Evolutionary conservation across 1,140 invertebrate genomes (phyloP), one percentile per base, ranked within the genome.

Genomic region (Aphelinus atriplicis): DNA sequence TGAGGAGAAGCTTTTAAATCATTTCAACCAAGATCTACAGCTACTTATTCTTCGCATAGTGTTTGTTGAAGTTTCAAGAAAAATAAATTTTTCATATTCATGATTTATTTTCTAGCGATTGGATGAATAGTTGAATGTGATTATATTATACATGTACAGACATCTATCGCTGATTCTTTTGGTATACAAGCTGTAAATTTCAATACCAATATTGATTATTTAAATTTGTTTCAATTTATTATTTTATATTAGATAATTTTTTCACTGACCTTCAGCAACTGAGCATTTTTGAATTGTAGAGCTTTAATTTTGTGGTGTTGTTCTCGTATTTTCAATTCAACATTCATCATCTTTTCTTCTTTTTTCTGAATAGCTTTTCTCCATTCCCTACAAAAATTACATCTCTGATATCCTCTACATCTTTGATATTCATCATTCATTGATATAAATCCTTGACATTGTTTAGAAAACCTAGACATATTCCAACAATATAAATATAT

Each of bases 381-480:
- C 26, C 51, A 69, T 69, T 69, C 26, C 46, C 67, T 69, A 42
- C 57, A 58, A 10, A 43, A 26, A 47, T 3, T n/a, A 51, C 55
- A 69, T 26, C 55, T 47, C 48, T 69, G 55, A 58, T 58, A 48
- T 3, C 67, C 57, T 57, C 57, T 69, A 10, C 6, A 58, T 58
- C 46, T 60, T 69, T 46, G 10, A 60, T 58, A 60, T 48, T 69
- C 57, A 48, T 57, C 43, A 4, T 3, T 60, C 6, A 47, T 3
- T 58, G 57, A 47, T 47, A 60, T 60, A 58, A 60, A 57, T 69
- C 57, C 67, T 48, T 50, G 55, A 60, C 57, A 69, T 47, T 47
- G n/a, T 58, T 60, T 60, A 58, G 67, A 69, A 57, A 51, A 69
- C 53, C 67, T 69, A 42, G 55, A 53, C 4, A 53, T 53, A 26